These are phyloP conservation scores for Chromis chromis DNA, from an alignment of 2,797 vertebrate genomes.

Conservation along the genomic window DNA sequence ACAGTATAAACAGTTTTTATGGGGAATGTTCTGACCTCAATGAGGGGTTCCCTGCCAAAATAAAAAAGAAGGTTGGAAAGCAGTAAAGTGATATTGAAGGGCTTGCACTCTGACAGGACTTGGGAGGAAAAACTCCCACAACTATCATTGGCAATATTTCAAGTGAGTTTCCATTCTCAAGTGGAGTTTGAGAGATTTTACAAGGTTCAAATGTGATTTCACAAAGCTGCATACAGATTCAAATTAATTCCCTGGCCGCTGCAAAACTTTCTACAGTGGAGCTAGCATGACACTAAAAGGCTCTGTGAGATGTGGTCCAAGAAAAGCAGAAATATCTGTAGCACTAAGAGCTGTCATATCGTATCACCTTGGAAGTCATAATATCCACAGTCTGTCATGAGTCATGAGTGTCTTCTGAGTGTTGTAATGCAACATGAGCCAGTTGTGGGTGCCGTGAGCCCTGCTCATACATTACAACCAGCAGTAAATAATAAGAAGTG, in stretches of 20 bases:
- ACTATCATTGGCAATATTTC: conserved; percentile 60
- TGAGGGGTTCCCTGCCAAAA: conserved; percentile 33
- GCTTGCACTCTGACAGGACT: conserved; percentile 48
- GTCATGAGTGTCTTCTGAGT: conserved; percentile 62
- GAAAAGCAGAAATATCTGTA: conserved; percentile 62
- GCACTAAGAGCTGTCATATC: conserved; percentile 59
- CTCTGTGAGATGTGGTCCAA: conserved; percentile 42
- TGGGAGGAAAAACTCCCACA: conserved; percentile 54
- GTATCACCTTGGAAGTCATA: conserved; percentile 50
- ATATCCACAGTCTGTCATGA: conserved; percentile 62
- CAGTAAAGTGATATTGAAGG: conserved; percentile 47
- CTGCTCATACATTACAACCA: conserved; percentile 7
- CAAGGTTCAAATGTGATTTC: conserved; percentile 55
- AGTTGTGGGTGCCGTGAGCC: conserved; percentile 28
- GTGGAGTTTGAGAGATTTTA: conserved; percentile 47
- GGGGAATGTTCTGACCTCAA: conserved; percentile 65
- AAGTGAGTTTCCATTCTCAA: conserved; percentile 52
- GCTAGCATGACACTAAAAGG: conserved; percentile 45
- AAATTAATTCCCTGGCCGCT: conserved; percentile 52
- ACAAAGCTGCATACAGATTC: conserved; percentile 49
- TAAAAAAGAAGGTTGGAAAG: conserved; percentile 34
- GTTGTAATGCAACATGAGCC: conserved; percentile 66
- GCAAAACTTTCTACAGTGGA: conserved; percentile 31
- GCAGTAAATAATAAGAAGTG: conserved; percentile 10
- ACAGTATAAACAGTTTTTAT: conserved; percentile 50